A percentile compares a stretch with the other conserved stretches of the same genome.
Conservation (phyloP, 2,888 invertebrate genomes). For the Parnassius orleans region DNA sequence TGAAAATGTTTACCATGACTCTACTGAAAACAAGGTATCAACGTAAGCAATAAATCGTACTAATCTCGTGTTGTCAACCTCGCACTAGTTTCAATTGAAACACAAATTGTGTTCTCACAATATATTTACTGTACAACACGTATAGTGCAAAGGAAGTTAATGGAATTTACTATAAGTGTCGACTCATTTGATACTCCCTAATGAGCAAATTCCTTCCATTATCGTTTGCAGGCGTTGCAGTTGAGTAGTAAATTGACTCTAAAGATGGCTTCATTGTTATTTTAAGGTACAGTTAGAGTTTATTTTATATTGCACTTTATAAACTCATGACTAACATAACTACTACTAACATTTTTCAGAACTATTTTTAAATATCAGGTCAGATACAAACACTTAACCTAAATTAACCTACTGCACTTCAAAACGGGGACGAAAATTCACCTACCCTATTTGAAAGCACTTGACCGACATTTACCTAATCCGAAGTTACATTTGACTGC, state of each 20-base stretch:
- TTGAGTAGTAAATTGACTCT: constrained; percentile 24
- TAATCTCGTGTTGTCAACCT: constrained; percentile 46
- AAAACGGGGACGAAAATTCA: constrained; percentile 23
- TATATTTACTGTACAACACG: constrained; percentile 34
- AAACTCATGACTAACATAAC: too few species aligned
- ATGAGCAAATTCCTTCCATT: constrained; percentile 35
- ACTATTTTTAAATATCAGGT: constrained; percentile 10
- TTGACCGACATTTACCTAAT: constrained; percentile 26
- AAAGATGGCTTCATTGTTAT: not conserved
- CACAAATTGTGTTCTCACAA: constrained; percentile 51
- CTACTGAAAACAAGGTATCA: constrained; percentile 12
- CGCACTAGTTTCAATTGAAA: constrained; percentile 47
- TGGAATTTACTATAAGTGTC: constrained; percentile 41
- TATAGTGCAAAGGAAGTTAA: constrained; percentile 36
- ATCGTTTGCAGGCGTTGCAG: constrained; percentile 30
- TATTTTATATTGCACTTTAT: too few species aligned
- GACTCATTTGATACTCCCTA: constrained; percentile 33
- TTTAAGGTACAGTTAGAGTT: not conserved
- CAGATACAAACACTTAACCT: constrained; percentile 24
- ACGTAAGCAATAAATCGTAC: constrained; percentile 43
- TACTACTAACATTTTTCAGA: constrained; percentile 3
- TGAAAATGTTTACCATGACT: not conserved
- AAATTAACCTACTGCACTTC: constrained; percentile 20
- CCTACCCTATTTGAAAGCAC: constrained; percentile 22
- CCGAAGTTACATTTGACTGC: not conserved